phyloP scores from a whole-genome alignment of 2,888 invertebrate genomes.

The Aradus depressus region DNA sequence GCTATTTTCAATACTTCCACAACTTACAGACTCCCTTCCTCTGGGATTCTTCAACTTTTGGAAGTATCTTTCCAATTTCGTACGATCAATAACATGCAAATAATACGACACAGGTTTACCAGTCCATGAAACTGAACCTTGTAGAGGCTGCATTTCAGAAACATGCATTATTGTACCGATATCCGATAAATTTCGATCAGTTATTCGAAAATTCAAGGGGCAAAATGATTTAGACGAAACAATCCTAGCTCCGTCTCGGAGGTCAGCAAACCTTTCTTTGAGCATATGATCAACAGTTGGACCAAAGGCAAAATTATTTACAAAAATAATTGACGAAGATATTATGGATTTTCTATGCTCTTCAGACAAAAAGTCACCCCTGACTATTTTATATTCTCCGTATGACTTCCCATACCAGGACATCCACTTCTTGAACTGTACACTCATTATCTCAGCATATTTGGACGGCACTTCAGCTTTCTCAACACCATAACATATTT shows the following conservation, averaged over 20 bases:
- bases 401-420: constrained; percentile 94
- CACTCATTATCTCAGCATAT: constrained; percentile 88
- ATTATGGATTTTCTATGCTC: constrained; percentile 89
- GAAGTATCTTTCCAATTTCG: constrained; percentile 92
- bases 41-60: constrained; percentile 81
- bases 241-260: constrained; percentile 89
- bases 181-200: constrained; percentile 92
- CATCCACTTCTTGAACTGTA: constrained; percentile 88
- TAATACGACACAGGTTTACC: constrained; percentile 98
- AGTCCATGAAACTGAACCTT: constrained; percentile 98
- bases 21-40: constrained; percentile 38
- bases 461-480: constrained; percentile 91
- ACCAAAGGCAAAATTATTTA: constrained; percentile 99
- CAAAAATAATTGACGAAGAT: constrained; percentile 90
- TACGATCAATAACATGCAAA: constrained; percentile 94
- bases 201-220: constrained; percentile 93
- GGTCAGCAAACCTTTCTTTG: constrained; percentile 90
- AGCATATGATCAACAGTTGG: constrained; percentile 93
- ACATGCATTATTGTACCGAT: constrained; percentile 99
- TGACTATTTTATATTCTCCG: constrained; percentile 80
- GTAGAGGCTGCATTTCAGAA: constrained; percentile 85
- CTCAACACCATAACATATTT: constrained; percentile 90
- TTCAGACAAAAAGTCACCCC: constrained; percentile 88
- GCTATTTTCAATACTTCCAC: constrained; percentile 10
- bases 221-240: constrained; percentile 98